Evolutionary conservation across 2,888 invertebrate species (phyloP).

Genomic region (Keiferia lycopersicella): DNA sequence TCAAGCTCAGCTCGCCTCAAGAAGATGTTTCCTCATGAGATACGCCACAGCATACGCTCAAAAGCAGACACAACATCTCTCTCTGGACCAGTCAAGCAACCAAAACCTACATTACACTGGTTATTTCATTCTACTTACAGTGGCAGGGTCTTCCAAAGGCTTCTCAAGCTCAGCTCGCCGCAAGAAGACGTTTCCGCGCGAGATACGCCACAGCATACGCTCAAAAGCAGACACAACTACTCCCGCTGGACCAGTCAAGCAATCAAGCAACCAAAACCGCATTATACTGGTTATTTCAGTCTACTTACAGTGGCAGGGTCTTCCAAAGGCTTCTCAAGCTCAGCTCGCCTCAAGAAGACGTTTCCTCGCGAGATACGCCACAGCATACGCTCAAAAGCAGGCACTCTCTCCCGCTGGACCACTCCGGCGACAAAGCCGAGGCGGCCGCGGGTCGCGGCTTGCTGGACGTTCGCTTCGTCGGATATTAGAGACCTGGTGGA

Average conservation of each 20-base stretch:
- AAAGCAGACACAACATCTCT: conserved; percentile 72
- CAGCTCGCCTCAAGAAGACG: conserved; percentile 93
- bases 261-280: conserved; percentile 90
- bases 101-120: conserved; percentile 37
- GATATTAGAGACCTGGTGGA: conserved; percentile 68
- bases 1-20: conserved; percentile 93
- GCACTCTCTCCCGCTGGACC: conserved; percentile 92
- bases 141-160: conserved; percentile 80
- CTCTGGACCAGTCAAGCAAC: conserved; percentile 52
- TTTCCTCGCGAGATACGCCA: conserved; percentile 97
- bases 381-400: conserved; percentile 94
- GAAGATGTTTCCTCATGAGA: conserved; percentile 95
- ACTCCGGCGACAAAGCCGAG: conserved; percentile 95
- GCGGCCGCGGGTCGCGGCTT: conserved; percentile 72
- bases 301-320: conserved; percentile 91
- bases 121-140: conserved; percentile 86
- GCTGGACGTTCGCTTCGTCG: conserved; percentile 66
- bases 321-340: conserved; percentile 90
- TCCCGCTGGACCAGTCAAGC: conserved; percentile 96
- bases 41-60: conserved; percentile 96
- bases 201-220: conserved; percentile 92
- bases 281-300: background rate
- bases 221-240: conserved; percentile 84
- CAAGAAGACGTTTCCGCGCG: conserved; percentile 94
- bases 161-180: conserved; percentile 92